Percentiles rank a stretch among this genome's conserved stretches.
phyloP scores from a whole-genome alignment of 1,140 invertebrate species.

The Drosophila melanogaster region Release_6_plus_ISO1_MT NT_033777.3:8953001-8953500 shows the following conservation, averaged over 20 bases:
- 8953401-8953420: constrained; percentile 85
- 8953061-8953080: constrained; percentile 94
- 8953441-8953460: constrained; percentile 68
- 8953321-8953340: constrained; percentile 62
- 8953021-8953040: constrained; percentile 88
- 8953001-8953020: constrained; percentile 88
- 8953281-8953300: constrained; percentile 85
- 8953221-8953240: background rate
- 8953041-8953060: constrained; percentile 93
- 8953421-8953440: constrained; percentile 33
- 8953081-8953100: constrained; percentile 92
- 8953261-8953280: constrained; percentile 87
- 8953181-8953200: constrained; percentile 56
- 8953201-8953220: constrained; percentile 22
- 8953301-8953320: constrained; percentile 84
- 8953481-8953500: constrained; percentile 86
- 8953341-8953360: constrained; percentile 68
- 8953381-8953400: constrained; percentile 88
- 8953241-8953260: constrained; percentile 85
- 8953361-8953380: constrained; percentile 86
- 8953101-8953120: constrained; percentile 87
- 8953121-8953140: constrained; percentile 82
- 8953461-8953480: constrained; percentile 73
- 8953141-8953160: constrained; percentile 85
- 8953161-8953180: constrained; percentile 80